Conservation (phyloP, 1,140 invertebrate genomes). For the Vanessa tameamea region DNA sequence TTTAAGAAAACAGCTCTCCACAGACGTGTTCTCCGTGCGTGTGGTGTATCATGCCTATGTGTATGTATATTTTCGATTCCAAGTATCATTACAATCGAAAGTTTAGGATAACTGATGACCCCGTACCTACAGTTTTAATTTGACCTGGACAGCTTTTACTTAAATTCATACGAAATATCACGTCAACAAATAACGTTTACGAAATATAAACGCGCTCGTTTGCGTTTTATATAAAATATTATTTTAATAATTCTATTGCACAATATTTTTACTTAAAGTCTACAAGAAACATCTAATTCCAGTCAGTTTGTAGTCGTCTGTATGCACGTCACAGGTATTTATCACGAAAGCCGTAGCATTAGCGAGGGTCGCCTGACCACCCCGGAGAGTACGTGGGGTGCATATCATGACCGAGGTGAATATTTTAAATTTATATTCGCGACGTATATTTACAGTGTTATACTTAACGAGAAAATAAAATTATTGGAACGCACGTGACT, state of each 20-base stretch:
- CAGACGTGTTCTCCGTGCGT: too few species aligned
- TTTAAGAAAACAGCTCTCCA: too few species aligned
- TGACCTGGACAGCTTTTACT: too few species aligned
- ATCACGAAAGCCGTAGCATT: conserved; percentile 41
- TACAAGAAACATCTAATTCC: background rate
- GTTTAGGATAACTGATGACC: too few species aligned
- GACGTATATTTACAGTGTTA: background rate
- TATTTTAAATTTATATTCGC: conserved; percentile 1
- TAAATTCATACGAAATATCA: too few species aligned
- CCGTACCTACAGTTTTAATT: too few species aligned
- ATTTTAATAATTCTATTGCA: background rate
- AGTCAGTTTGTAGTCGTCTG: conserved; percentile 28
- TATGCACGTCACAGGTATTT: conserved; percentile 62
- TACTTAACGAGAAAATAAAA: conserved; percentile 11
- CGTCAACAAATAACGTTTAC: too few species aligned
- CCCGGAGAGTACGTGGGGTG: conserved; percentile 47
- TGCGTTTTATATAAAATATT: too few species aligned
- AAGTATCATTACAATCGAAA: too few species aligned
- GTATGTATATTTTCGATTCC: too few species aligned
- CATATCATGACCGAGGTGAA: background rate
- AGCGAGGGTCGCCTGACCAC: conserved; percentile 51
- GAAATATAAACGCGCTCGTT: too few species aligned
- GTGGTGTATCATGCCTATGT: too few species aligned
- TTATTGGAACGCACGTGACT: conserved; percentile 1
- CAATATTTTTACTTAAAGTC: background rate